phyloP scores from a whole-genome alignment of 2,888 invertebrate genomes.

The Lasioglossum pauxillum region DNA sequence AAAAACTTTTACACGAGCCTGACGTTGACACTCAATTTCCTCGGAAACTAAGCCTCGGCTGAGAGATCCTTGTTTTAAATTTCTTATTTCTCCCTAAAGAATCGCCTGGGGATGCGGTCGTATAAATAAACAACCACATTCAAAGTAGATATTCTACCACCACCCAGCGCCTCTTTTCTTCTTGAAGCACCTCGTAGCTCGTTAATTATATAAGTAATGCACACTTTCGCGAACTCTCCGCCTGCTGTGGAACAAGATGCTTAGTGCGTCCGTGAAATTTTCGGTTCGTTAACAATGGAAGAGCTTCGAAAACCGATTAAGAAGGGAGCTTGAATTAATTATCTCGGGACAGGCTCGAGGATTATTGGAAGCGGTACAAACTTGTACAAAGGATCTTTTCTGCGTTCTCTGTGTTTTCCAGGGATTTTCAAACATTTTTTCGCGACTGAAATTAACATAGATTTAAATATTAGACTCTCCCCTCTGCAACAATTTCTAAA shows the following conservation, averaged over 20 bases:
- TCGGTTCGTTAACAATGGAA: background rate
- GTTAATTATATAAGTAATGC: background rate
- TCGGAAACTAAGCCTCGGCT: background rate
- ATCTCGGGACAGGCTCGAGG: background rate
- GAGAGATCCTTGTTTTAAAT: background rate
- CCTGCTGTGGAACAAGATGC: background rate
- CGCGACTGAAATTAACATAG: background rate
- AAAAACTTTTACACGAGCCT: background rate
- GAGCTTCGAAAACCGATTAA: conserved; percentile 10
- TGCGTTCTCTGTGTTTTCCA: background rate
- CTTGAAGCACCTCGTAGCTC: background rate
- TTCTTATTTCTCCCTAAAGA: background rate
- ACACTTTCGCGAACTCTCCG: background rate
- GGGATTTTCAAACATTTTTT: background rate
- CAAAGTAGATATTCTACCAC: background rate
- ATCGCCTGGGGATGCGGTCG: background rate
- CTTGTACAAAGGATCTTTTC: background rate
- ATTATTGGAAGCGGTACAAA: background rate
- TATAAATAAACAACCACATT: background rate
- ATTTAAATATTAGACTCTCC: background rate
- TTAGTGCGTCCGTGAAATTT: background rate
- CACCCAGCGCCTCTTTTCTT: too few species aligned
- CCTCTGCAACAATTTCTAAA: background rate
- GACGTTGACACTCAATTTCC: background rate
- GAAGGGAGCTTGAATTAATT: background rate